Percentiles rank a stretch among this genome's conserved stretches.
These are phyloP conservation scores for Bombylius discolor DNA, from an alignment of 2,888 invertebrate genomes.

Conservation along the genomic window DNA sequence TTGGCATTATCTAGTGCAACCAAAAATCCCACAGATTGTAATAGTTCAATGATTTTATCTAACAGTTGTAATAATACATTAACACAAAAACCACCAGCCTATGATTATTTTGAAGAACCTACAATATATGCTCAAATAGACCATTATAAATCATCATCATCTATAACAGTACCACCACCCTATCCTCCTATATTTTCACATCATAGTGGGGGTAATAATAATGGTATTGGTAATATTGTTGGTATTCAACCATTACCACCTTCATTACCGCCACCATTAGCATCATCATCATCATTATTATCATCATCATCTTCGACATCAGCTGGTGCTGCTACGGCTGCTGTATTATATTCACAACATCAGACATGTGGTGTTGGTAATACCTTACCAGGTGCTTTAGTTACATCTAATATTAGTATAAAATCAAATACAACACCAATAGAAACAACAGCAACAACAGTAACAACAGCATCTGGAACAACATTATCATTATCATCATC, in stretches of 20 bases:
- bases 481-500: neutral
- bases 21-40: constrained; percentile 19
- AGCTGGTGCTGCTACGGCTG: neutral
- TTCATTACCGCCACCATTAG: neutral
- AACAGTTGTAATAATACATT: constrained; percentile 17
- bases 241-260: neutral
- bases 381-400: constrained; percentile 22
- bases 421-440: neutral
- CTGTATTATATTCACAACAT: constrained; percentile 13
- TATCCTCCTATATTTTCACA: constrained; percentile 37
- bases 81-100: constrained; percentile 22
- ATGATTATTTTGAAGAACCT: constrained; percentile 45
- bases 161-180: constrained; percentile 28
- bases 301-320: neutral
- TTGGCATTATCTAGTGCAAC: constrained; percentile 20
- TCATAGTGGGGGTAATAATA: neutral
- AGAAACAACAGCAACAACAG: neutral
- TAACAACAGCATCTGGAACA: neutral
- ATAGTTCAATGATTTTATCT: constrained; percentile 19
- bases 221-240: neutral
- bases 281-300: neutral
- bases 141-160: constrained; percentile 43
- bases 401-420: constrained; percentile 2
- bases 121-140: constrained; percentile 65
- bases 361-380: constrained; percentile 17